Evolutionary conservation across 2,113 vertebrate genomes (phyloP).

Genomic region (Balaenoptera acutorostrata): DNA sequence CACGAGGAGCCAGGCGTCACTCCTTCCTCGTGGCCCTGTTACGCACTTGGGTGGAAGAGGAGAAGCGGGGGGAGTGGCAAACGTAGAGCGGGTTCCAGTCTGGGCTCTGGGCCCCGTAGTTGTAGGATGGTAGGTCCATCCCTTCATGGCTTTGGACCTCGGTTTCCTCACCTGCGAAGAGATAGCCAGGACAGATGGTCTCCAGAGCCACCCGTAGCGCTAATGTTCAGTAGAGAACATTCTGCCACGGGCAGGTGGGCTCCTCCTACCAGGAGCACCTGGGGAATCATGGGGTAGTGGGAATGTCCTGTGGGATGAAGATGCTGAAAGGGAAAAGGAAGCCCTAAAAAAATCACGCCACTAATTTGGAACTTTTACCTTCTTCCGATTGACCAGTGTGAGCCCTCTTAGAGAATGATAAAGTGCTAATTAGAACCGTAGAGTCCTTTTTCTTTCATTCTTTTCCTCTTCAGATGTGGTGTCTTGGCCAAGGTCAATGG

Average conservation of each 20-base stretch:
- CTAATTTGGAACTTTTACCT: background rate
- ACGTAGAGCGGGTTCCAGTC: background rate
- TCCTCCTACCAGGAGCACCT: background rate
- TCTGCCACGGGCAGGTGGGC: fast-evolving
- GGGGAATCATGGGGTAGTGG: fast-evolving
- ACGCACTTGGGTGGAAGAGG: background rate
- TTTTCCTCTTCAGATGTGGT: background rate
- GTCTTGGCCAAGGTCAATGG: background rate
- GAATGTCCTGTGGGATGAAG: background rate
- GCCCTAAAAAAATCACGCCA: background rate
- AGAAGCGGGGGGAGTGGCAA: background rate
- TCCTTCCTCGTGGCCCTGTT: background rate
- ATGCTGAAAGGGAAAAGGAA: background rate
- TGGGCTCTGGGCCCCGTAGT: no score
- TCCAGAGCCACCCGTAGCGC: background rate
- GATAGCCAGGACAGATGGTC: background rate
- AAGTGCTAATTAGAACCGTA: background rate
- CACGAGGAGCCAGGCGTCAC: fast-evolving
- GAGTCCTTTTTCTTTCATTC: background rate
- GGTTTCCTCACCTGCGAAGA: background rate
- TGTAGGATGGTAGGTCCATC: background rate
- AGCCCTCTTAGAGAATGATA: background rate
- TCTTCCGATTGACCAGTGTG: background rate
- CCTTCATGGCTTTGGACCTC: background rate
- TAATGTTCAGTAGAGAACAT: background rate